Evolutionary conservation across 2,888 invertebrate species (phyloP), one percentile per base, ranked within the genome.

Genomic region (Dioctria rufipes): DNA sequence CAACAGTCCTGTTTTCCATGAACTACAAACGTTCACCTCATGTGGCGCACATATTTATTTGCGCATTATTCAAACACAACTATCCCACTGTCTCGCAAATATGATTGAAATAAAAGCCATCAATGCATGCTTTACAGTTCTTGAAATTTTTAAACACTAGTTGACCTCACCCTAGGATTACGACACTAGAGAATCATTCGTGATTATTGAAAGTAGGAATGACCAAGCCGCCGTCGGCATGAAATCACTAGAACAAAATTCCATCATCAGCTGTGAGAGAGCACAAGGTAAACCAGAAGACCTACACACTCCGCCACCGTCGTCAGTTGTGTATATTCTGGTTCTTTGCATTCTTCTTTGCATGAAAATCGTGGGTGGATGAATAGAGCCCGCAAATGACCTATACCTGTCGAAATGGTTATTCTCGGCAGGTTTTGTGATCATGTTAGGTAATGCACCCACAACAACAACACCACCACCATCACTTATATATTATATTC

Each of bases 381-480:
- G 25, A 69, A 69, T 69, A 25, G 69, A 51, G 37, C 5, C n/a
- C 8, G 42, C 25, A 25, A 73, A 39, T 73, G 73, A 73, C 54
- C 73, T 58, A 54, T 54, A 60, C 51, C 60, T 67, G 60, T 39
- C 42, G 9, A 67, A 46, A 49, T 54, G 8, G 51, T 58, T 42
- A 13, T 40, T 73, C 60, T 42, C 8, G 51, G 58, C 69, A 25
- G 8, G 69, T 73, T 58, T 46, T 54, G 25, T 25, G 43, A 54
- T 73, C 54, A 40, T 11, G 71, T 71, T 71, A 71, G 54, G 71
- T 71, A 71, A 71, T 71, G 73, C 58, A 58, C 60, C 54, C 58
- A 73, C 73, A 73, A 51, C 58, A 54, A 9, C 43, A 11, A 9
- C 51, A 8, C 25, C 25, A 25, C 25, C 25, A 25, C 25, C 25